Conservation (phyloP, 2,113 vertebrate species). For the Toxotes jaculatrix region DNA sequence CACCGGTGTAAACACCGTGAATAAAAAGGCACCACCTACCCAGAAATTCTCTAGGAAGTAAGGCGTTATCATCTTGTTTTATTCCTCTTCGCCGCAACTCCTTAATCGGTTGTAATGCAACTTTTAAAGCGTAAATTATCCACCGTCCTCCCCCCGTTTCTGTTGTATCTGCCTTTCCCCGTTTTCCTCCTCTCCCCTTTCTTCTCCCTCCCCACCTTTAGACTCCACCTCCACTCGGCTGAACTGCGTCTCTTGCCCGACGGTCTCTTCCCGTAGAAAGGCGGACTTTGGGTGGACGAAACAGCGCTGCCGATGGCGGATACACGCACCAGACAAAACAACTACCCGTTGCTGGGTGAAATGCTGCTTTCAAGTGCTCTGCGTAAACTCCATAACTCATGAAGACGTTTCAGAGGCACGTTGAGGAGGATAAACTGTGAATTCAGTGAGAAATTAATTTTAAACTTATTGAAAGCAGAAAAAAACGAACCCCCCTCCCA, state of each 20-base stretch:
- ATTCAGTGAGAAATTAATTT: neutral
- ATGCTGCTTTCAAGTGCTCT: conserved; percentile 44
- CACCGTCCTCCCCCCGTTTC: conserved; percentile 77
- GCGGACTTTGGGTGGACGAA: conserved; percentile 21
- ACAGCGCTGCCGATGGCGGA: conserved; percentile 74
- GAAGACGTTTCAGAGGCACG: no score
- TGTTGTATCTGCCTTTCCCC: conserved; percentile 78
- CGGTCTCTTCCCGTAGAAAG: conserved; percentile 22
- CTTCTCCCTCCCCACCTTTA: conserved; percentile 80
- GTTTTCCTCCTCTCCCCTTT: conserved; percentile 79
- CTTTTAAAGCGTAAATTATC: conserved; percentile 73
- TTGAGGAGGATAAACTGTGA: neutral
- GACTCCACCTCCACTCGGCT: conserved; percentile 84
- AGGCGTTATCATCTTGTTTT: conserved; percentile 90
- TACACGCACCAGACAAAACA: neutral
- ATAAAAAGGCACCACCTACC: conserved; percentile 84
- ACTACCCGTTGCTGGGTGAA: neutral
- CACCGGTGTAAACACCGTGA: conserved; percentile 65
- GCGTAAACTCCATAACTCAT: neutral
- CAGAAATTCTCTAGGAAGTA: conserved; percentile 95
- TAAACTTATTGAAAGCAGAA: neutral
- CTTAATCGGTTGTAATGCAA: conserved; percentile 48
- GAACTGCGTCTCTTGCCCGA: conserved; percentile 33
- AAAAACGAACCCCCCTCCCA: neutral
- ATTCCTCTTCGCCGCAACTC: conserved; percentile 66